Conservation (phyloP, 2,888 invertebrate species). For the Schizaphis graminum region DNA sequence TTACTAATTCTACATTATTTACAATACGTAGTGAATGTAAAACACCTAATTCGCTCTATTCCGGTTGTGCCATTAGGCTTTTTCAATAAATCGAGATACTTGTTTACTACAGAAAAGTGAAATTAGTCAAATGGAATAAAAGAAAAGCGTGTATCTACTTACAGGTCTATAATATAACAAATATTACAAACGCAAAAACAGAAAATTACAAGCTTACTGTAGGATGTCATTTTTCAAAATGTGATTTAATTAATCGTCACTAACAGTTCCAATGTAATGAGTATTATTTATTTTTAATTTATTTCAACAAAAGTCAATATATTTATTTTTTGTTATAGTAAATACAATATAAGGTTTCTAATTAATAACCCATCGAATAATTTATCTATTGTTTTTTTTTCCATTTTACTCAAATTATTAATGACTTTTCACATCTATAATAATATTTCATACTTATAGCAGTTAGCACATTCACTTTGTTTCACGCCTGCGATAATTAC, state of each 20-base stretch:
- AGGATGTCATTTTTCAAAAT: background rate
- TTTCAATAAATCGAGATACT: background rate
- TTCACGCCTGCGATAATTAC: background rate
- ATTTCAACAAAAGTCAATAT: background rate
- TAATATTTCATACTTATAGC: background rate
- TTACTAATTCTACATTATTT: background rate
- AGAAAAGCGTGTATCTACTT: background rate
- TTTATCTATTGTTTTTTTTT: background rate
- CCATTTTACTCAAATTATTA: background rate
- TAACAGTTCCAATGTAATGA: background rate
- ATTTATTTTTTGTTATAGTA: background rate
- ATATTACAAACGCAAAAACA: background rate
- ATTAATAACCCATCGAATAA: background rate
- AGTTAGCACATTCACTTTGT: background rate
- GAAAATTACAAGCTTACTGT: background rate
- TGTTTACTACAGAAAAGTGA: background rate
- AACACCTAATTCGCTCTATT: background rate
- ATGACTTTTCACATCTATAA: background rate
- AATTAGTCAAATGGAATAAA: background rate
- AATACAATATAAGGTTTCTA: background rate
- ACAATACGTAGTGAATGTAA: background rate
- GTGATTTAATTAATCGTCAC: background rate
- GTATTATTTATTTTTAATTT: background rate
- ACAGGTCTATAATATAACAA: background rate
- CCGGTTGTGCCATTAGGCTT: background rate